Conservation (phyloP, 2,888 invertebrate species). For the Agrochola lychnidis region DNA sequence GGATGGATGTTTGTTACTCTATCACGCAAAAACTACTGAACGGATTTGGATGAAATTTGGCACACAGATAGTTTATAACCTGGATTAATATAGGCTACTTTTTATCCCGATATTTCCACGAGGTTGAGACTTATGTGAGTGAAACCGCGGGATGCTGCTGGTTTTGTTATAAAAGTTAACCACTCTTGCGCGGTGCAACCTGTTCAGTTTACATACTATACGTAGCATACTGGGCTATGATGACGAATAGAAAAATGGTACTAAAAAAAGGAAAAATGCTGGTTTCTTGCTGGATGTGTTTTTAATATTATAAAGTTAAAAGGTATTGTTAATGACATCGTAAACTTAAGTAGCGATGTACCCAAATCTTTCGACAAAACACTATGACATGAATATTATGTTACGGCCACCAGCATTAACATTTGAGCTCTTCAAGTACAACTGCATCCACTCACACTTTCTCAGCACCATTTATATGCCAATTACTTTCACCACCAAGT, state of each 20-base stretch:
- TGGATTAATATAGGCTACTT: too few species aligned
- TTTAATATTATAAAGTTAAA: background rate
- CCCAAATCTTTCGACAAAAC: background rate
- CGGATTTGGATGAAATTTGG: too few species aligned
- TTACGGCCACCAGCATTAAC: conserved; percentile 3
- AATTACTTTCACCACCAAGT: conserved; percentile 80
- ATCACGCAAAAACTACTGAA: too few species aligned
- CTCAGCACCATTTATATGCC: conserved; percentile 74
- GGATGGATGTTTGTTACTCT: too few species aligned
- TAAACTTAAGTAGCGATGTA: background rate
- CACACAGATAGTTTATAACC: too few species aligned
- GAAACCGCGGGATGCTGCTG: too few species aligned
- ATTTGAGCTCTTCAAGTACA: conserved; percentile 30
- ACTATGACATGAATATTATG: background rate
- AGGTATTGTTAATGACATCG: background rate
- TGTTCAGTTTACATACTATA: too few species aligned
- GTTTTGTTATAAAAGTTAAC: background rate
- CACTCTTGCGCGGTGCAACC: too few species aligned
- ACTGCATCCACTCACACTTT: conserved; percentile 48
- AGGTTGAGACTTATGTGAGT: too few species aligned
- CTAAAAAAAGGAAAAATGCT: background rate
- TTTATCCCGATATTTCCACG: too few species aligned
- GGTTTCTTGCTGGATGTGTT: background rate
- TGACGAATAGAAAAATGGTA: background rate
- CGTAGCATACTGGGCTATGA: too few species aligned